Evolutionary conservation across 2,113 vertebrate species (phyloP).

Genomic region (Xyrauchen texanus): DNA sequence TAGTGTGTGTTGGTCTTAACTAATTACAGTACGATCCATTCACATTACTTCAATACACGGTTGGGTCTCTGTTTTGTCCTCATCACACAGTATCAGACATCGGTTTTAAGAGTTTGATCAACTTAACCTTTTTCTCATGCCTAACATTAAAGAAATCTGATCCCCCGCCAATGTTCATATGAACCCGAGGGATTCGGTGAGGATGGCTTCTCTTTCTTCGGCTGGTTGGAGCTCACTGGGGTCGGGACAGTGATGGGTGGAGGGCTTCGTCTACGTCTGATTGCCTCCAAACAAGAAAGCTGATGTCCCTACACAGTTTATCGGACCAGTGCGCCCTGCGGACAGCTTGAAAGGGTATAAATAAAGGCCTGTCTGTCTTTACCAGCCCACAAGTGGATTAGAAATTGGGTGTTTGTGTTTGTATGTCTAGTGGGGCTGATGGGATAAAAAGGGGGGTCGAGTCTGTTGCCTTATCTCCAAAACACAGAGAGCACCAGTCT

Average conservation of each 20-base stretch:
- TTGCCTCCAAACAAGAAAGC: conserved; percentile 43
- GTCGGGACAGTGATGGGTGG: conserved; percentile 26
- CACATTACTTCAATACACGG: too few relatives aligned
- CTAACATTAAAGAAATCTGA: background rate
- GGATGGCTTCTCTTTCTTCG: background rate
- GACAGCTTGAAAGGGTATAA: conserved; percentile 41
- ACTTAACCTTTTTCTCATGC: background rate
- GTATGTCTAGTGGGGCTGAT: conserved; percentile 26
- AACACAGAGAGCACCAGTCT: conserved; percentile 50
- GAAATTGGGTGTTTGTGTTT: conserved; percentile 53
- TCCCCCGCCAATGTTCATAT: background rate
- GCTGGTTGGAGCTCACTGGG: background rate
- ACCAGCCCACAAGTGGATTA: conserved; percentile 40
- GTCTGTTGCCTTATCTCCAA: conserved; percentile 53
- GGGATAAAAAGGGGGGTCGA: conserved; percentile 39
- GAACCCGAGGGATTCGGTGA: background rate
- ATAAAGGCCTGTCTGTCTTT: conserved; percentile 47
- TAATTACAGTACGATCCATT: too few relatives aligned
- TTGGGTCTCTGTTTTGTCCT: too few relatives aligned
- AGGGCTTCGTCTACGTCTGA: conserved; percentile 22
- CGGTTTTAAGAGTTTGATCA: too few relatives aligned
- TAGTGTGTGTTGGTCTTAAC: too few relatives aligned
- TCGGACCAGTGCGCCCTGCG: conserved; percentile 35
- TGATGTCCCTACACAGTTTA: conserved; percentile 35
- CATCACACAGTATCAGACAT: too few relatives aligned